Evolutionary conservation across 2,113 vertebrate species (phyloP).

Genomic region (Leucosticte australis): DNA sequence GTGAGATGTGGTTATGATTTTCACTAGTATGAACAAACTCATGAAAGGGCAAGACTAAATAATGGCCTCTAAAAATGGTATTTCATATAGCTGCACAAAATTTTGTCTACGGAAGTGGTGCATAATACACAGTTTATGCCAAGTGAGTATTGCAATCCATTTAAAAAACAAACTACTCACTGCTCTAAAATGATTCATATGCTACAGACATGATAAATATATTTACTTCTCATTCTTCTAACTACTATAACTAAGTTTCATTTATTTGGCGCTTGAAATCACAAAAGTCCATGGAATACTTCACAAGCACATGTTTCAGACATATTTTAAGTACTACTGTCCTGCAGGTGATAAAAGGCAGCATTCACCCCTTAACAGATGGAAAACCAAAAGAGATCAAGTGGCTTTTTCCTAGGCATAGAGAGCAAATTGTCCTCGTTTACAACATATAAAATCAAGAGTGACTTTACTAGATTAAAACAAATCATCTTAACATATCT

Average conservation of each 20-base stretch:
- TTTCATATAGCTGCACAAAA: neutral
- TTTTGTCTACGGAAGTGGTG: neutral
- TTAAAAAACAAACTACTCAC: neutral
- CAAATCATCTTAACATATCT: neutral
- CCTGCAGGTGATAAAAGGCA: neutral
- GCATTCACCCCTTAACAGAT: neutral
- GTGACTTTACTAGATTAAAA: neutral
- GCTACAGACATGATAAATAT: neutral
- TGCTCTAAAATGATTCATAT: neutral
- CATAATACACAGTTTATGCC: neutral
- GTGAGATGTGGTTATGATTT: neutral
- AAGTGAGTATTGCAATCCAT: neutral
- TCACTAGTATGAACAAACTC: neutral
- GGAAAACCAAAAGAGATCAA: neutral
- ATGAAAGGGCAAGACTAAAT: neutral
- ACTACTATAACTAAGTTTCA: neutral
- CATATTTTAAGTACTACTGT: neutral
- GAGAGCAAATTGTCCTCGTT: neutral
- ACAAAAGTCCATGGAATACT: neutral
- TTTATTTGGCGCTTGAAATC: neutral
- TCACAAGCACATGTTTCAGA: neutral
- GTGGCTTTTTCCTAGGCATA: neutral
- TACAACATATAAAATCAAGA: neutral
- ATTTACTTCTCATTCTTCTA: neutral
- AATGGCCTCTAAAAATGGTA: neutral